Evolutionary conservation across 1,140 invertebrate species (phyloP).

Genomic region (Nephotettix cincticeps): DNA sequence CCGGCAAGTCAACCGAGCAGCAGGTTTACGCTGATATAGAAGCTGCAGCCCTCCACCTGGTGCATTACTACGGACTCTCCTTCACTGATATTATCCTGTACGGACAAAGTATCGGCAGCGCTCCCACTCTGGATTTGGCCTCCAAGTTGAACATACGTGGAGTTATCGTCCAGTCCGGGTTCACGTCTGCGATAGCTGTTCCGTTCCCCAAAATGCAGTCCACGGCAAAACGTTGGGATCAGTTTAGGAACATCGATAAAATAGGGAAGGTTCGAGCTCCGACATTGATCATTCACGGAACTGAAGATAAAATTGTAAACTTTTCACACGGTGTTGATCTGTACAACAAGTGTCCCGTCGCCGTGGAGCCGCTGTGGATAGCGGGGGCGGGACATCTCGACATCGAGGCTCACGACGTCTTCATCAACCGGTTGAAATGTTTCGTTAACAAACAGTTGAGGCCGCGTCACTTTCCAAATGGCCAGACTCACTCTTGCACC

Average conservation of each 20-base stretch:
- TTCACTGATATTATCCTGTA: constrained; percentile 72
- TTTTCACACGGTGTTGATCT: constrained; percentile 70
- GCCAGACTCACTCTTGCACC: no score
- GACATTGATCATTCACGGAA: constrained; percentile 73
- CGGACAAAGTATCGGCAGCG: constrained; percentile 69
- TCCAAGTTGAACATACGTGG: constrained; percentile 65
- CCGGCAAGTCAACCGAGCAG: constrained; percentile 69
- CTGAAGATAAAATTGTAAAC: constrained; percentile 75
- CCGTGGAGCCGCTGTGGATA: constrained; percentile 73
- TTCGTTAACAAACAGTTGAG: constrained; percentile 56
- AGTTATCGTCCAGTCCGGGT: constrained; percentile 56
- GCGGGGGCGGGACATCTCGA: constrained; percentile 93
- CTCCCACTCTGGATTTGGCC: constrained; percentile 67
- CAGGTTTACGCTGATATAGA: constrained; percentile 76
- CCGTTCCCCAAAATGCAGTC: constrained; percentile 22
- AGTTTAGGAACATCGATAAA: constrained; percentile 56
- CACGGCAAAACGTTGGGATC: constrained; percentile 25
- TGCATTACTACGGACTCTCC: constrained; percentile 59
- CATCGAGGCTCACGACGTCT: constrained; percentile 96
- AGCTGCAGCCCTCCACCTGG: constrained; percentile 61
- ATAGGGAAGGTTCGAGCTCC: constrained; percentile 67
- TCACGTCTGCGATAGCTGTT: constrained; percentile 31
- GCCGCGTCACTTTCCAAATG: no score
- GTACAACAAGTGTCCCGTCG: constrained; percentile 63
- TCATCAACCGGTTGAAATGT: constrained; percentile 93